phyloP scores from a whole-genome alignment of 2,797 vertebrate species.

The Tauraco hartlaubi region DNA sequence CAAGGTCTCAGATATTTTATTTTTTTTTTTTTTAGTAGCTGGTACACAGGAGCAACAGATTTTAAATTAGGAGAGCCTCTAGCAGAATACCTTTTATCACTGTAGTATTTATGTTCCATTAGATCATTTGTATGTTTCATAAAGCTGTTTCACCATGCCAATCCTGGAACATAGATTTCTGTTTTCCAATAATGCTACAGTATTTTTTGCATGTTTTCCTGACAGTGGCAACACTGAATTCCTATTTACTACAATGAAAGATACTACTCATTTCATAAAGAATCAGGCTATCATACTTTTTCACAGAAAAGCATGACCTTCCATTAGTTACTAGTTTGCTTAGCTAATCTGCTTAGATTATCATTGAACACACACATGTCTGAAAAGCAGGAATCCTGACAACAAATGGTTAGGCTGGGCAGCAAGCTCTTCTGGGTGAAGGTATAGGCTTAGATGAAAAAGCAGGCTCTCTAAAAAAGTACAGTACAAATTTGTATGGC shows the following conservation, averaged over 20 bases:
- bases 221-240: neutral
- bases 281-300: neutral
- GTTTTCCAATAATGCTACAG: neutral
- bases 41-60: neutral
- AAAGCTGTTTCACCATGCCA: neutral
- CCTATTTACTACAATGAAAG: neutral
- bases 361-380: rapidly evolving
- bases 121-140: neutral
- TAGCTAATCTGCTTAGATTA: neutral
- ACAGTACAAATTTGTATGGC: neutral
- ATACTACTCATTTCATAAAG: neutral
- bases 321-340: neutral
- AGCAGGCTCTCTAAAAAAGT: neutral
- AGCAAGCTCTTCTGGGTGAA: neutral
- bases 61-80: neutral
- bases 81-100: neutral
- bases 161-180: neutral
- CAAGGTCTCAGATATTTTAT: neutral
- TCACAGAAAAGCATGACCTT: neutral
- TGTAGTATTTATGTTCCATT: neutral
- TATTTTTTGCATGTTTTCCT: neutral
- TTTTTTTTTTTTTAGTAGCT: neutral
- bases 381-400: neutral
- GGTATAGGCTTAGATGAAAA: neutral
- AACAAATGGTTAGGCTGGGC: neutral